Percentiles rank a stretch among this genome's conserved stretches.
These are phyloP conservation scores for Sciaenops ocellatus DNA, from an alignment of 2,797 vertebrate genomes.

Conservation along the genomic window DNA sequence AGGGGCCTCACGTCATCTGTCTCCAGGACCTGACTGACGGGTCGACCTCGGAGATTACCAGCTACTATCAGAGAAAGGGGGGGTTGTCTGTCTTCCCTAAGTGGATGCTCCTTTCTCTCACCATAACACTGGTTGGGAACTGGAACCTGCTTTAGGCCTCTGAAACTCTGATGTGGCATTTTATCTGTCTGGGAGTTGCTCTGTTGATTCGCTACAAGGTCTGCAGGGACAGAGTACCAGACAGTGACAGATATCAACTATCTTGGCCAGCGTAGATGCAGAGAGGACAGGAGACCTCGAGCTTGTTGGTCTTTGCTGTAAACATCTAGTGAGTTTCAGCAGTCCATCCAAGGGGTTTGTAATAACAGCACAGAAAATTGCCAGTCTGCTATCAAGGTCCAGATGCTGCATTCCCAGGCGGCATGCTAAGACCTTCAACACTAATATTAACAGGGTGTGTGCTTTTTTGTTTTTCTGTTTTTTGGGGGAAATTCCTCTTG, in stretches of 20 bases:
- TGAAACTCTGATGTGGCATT: constrained; percentile 63
- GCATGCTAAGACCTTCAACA: constrained; percentile 67
- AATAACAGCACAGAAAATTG: constrained; percentile 40
- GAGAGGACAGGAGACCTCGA: constrained; percentile 37
- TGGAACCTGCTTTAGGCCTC: constrained; percentile 59
- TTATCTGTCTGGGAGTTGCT: constrained; percentile 77
- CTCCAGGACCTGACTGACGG: constrained; percentile 79
- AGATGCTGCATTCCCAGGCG: constrained; percentile 83
- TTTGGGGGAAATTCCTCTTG: constrained; percentile 7
- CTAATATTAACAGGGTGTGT: constrained; percentile 40
- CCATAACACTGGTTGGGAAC: constrained; percentile 64
- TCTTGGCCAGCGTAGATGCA: constrained; percentile 32
- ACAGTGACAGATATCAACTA: constrained; percentile 72
- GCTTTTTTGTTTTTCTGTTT: background rate
- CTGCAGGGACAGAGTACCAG: constrained; percentile 60
- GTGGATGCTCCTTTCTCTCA: constrained; percentile 78
- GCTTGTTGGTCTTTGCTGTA: constrained; percentile 42
- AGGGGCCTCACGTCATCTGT: constrained; percentile 83
- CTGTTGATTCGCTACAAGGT: constrained; percentile 77
- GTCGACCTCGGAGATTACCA: constrained; percentile 79
- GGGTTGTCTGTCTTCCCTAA: constrained; percentile 64
- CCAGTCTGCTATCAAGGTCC: constrained; percentile 66
- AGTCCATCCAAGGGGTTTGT: constrained; percentile 29
- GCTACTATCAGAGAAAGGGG: constrained; percentile 70
- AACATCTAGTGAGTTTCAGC: constrained; percentile 47